A percentile compares a stretch with the other conserved stretches of the same genome.
These are phyloP conservation scores for Crepidodera aurea DNA, from an alignment of 2,888 invertebrate genomes.

Conservation along the genomic window DNA sequence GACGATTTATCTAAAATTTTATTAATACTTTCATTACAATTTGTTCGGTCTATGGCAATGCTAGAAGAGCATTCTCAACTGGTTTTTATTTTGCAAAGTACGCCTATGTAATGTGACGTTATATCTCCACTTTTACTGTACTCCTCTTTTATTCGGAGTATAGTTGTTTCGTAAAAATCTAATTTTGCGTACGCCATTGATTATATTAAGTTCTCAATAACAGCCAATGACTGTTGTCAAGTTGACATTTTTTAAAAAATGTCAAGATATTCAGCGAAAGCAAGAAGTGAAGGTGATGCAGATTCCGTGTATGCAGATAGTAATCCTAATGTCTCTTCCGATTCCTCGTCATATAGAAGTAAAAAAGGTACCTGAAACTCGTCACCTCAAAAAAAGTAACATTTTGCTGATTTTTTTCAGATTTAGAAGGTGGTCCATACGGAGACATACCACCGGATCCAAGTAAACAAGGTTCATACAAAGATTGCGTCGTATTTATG, in stretches of 20 bases:
- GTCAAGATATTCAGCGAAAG: slow-evolving; percentile 43
- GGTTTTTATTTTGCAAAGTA: too few relatives aligned
- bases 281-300: slow-evolving; percentile 42
- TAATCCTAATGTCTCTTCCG: slow-evolving; percentile 22
- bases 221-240: not conserved
- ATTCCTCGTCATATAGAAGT: slow-evolving; percentile 33
- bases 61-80: too few relatives aligned
- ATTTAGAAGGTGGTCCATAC: slow-evolving; percentile 37
- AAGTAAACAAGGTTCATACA: slow-evolving; percentile 7
- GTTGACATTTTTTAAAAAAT: slow-evolving; percentile 31
- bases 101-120: too few relatives aligned
- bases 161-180: too few relatives aligned
- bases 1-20: too few relatives aligned
- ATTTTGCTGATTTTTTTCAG: slow-evolving; percentile 20
- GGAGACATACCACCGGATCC: slow-evolving; percentile 33
- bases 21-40: too few relatives aligned
- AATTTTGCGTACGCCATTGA: too few relatives aligned
- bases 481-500: slow-evolving; percentile 36
- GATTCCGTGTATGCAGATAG: slow-evolving; percentile 30
- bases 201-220: too few relatives aligned
- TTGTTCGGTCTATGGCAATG: too few relatives aligned
- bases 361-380: slow-evolving; percentile 32
- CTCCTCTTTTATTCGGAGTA: too few relatives aligned
- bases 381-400: not conserved
- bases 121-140: too few relatives aligned